phyloP scores from a whole-genome alignment of 35 echinoderm and acorn worm genomes.

The Apostichopus californicus region DNA sequence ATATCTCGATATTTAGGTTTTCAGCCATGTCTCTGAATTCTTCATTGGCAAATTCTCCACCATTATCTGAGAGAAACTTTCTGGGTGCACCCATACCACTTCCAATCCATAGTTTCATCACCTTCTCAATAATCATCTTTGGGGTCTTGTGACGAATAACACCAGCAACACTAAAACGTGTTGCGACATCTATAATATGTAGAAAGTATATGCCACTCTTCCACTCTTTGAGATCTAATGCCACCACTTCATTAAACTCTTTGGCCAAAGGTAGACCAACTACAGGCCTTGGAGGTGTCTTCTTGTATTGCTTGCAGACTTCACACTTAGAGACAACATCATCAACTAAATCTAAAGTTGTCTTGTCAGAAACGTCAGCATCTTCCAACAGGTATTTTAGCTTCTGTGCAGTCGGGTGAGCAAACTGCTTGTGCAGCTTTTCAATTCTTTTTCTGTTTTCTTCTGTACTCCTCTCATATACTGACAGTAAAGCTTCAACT shows the following conservation, averaged over 20 bases:
- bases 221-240: constrained; percentile 34
- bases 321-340: constrained; percentile 28
- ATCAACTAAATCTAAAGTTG: constrained; percentile 7
- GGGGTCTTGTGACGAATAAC: constrained; percentile 15
- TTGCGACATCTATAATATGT: constrained; percentile 56
- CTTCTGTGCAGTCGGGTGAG: constrained; percentile 16
- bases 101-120: constrained; percentile 41
- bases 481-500: neutral
- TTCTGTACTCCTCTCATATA: neutral
- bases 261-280: constrained; percentile 46
- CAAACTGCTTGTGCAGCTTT: constrained; percentile 31
- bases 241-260: constrained; percentile 54
- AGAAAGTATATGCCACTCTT: constrained; percentile 7
- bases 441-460: constrained; percentile 34
- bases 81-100: constrained; percentile 52
- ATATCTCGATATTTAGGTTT: constrained; percentile 30
- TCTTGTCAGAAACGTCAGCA: neutral
- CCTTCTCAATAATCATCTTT: constrained; percentile 11
- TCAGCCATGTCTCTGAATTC: constrained; percentile 34
- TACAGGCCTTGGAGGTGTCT: constrained; percentile 18
- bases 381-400: neutral
- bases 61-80: constrained; percentile 44
- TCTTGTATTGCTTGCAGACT: constrained; percentile 32
- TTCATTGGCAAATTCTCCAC: constrained; percentile 36
- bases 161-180: constrained; percentile 25